Conservation (phyloP, 2,888 invertebrate genomes). For the Melolontha melolontha region DNA sequence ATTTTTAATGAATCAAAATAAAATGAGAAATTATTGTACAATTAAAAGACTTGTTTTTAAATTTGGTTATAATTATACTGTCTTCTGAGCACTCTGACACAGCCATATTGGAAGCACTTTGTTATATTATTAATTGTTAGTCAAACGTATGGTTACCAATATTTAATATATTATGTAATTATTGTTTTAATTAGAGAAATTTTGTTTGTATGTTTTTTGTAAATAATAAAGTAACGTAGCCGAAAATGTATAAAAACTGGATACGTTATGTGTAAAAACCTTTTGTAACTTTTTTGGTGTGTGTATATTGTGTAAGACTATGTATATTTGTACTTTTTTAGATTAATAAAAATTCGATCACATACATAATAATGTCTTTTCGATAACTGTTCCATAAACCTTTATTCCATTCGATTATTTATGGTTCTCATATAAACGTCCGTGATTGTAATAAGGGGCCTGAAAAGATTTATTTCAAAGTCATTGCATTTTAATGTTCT, state of each 20-base stretch:
- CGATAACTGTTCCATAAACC: neutral
- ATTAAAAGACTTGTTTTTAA: slow-evolving; percentile 16
- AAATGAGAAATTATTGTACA: slow-evolving; percentile 20
- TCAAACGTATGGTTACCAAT: slow-evolving; percentile 59
- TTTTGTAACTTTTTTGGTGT: slow-evolving; percentile 15
- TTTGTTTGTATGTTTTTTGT: slow-evolving; percentile 28
- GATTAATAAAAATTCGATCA: slow-evolving; percentile 21
- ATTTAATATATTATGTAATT: slow-evolving; percentile 45
- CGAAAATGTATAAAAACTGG: no score
- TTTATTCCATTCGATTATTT: neutral
- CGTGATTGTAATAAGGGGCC: no score
- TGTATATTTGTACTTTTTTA: slow-evolving; percentile 40
- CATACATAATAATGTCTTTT: neutral
- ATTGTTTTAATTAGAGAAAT: slow-evolving; percentile 9
- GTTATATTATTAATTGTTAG: slow-evolving; percentile 49
- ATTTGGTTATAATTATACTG: neutral
- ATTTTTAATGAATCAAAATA: neutral
- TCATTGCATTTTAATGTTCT: no score
- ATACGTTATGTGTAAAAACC: no score
- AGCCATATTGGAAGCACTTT: slow-evolving; percentile 38
- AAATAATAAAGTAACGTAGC: slow-evolving; percentile 1
- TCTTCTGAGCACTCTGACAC: slow-evolving; percentile 12
- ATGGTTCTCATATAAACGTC: no score
- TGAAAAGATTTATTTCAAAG: no score
- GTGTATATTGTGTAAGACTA: slow-evolving; percentile 38